Percentiles rank a stretch among this genome's conserved stretches.
Conservation (phyloP, 2,113 vertebrate genomes). For the Himantopus leucocephalus region DNA sequence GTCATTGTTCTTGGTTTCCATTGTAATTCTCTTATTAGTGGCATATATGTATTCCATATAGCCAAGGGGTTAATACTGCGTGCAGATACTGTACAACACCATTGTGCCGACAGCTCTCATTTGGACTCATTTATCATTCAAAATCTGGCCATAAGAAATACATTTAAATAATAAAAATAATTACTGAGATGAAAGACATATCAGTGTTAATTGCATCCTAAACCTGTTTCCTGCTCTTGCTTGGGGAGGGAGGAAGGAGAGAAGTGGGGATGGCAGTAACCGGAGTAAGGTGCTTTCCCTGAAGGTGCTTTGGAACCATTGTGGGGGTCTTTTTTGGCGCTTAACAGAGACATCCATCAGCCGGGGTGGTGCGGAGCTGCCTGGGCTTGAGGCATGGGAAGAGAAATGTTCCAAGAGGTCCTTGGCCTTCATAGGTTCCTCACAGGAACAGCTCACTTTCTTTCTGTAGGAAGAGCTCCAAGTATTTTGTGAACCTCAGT, state of each 20-base stretch:
- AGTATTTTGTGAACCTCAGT: background rate
- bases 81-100: background rate
- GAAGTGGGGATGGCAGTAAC: background rate
- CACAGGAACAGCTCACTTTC: background rate
- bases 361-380: background rate
- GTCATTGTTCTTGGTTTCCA: background rate
- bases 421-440: background rate
- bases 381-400: background rate
- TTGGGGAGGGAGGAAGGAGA: background rate
- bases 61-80: background rate
- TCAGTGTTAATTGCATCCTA: background rate
- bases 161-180: conserved; percentile 21
- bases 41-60: background rate
- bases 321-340: background rate
- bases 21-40: background rate
- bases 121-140: conserved; percentile 1
- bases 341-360: background rate
- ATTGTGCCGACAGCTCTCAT: background rate
- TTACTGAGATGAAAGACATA: conserved; percentile 1
- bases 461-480: background rate
- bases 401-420: background rate
- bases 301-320: background rate
- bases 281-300: background rate
- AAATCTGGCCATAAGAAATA: background rate
- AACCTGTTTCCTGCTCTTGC: background rate